Base-by-base conservation (phyloP, 2,113 vertebrate genomes). In the Bagarius yarrelli region DNA sequence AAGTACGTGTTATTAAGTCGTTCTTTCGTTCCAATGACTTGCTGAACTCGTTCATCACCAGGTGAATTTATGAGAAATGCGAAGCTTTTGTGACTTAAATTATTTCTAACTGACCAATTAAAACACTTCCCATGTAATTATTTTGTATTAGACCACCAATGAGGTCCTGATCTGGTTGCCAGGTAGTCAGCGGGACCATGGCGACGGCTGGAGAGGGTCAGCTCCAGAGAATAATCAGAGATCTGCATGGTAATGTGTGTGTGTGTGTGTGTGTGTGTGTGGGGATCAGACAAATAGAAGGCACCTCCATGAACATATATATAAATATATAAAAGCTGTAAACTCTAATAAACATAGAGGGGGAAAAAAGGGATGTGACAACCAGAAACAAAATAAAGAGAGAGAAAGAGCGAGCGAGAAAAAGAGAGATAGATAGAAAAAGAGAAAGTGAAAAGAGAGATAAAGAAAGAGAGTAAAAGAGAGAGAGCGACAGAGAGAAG, bases 211-310 rank as follows among this genome's bases (percentile, higher is more conserved):
- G 92, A 0, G 97, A 98, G 89, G 93, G 90, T 89, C 97, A 98
- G 86, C 94, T 98, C 72, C 97, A 97, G 89, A 95, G 96, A 88
- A 96, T 98, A 91, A 95, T 99, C 91, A 88, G 93, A 71, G 97
- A 99, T 91, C 90, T 99, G 87, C 94, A 95, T 87, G 97, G 97
- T 99, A 94, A 18, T 85, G 66, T 88, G 63, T 83, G 76, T 84
- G 76, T 81, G 75, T 59, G 21, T 57, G 73, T 71, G 69, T 21
- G 56, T 77, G 79, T 70, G 27, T 80, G 64, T 79, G 82, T 80
- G 84, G 82, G 83, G 78, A 82, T 83, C n/a, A n/a, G n/a, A n/a
- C n/a, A n/a, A n/a, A n/a, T n/a, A n/a, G n/a, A n/a, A n/a, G n/a
- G n/a, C n/a, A n/a, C n/a, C n/a, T n/a, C n/a, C n/a, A n/a, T n/a